Evolutionary conservation across 2,797 vertebrate genomes (phyloP), one percentile per base, ranked within the genome.

Genomic region (Myotis planiceps): DNA sequence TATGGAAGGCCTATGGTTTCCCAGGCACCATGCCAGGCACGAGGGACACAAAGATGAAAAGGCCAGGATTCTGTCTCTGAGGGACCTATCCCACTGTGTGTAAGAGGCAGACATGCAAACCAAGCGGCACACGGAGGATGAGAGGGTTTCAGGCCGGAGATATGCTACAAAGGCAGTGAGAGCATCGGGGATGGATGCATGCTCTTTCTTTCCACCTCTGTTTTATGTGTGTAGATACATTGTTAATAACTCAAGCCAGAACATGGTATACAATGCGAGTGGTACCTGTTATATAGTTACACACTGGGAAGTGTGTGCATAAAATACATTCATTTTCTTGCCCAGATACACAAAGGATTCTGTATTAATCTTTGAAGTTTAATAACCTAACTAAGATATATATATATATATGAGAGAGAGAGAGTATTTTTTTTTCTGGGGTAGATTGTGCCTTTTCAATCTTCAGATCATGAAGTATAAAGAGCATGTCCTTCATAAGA

Each of bases 361-460:
- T 89, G 76, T 49, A 51, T 93, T 81, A 55, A 68, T 63, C 51
- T 69, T 88, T 86, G 68, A 79, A 68, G 42, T 82, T 71, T 71
- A 51, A 42, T 81, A 66, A 72, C 25, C 58, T 75, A 42, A 37
- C 37, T 37, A 37, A 37, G 37, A 49, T 1, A 47, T 5, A 49
- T 5, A 51, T 21, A 53, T 21, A 53, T 21, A n/a, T n/a, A n/a
- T n/a, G 39, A 39, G 39, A 39, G 39, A 39, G 39, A 42, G 39
- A 42, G 39, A 4, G n/a, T 16, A 10, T 37, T 66, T 55, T 80
- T 72, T 51, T 72, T 51, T 5, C 2, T 32, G 9, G 7, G 21
- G 25, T 72, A 58, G 14, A 58, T 27, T 13, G 9, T 81, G 18
- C 37, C 71, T 80, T 82, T 90, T 92, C 19, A 81, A 1, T 65